Base-by-base conservation (phyloP, 2,888 invertebrate genomes). In the Melitaea athalia region DNA sequence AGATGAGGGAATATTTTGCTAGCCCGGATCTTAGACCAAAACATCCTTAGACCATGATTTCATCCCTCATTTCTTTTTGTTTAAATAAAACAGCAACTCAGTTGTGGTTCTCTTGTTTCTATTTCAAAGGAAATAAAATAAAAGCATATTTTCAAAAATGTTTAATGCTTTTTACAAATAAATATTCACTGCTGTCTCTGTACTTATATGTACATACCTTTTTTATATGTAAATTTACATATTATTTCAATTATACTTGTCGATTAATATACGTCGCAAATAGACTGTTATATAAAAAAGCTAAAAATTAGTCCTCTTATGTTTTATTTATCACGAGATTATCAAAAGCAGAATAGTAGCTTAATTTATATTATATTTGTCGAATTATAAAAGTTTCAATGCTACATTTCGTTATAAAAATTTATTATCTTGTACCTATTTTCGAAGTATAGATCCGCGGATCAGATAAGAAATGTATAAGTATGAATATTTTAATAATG, bases 401-500 rank as follows among this genome's bases (percentile, higher is more conserved):
- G n/a, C 33, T 33, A n/a, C 14, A n/a, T n/a, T 1, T 53, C 24
- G 31, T 55, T 55, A n/a, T 55, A 33, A 55, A 31, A 52, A 3
- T 24, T 24, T 10, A 5, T 31, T 50, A 11, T 8, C 12, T 8
- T 38, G 5, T 38, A 6, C 52, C 12, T 24, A 0, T 52, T 24
- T 12, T 52, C 17, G 15, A 24, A 5, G 14, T n/a, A 49, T 43
- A 47, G 8, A 24, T 43, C n/a, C n/a, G n/a, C 47, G 49, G n/a
- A 14, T 17, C 52, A 63, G 50, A 63, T 59, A 57, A 15, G 15
- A 59, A 38, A 8, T 38, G 38, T 38, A 5, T 38, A 38, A 7
- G 38, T 38, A 38, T 60, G 6, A 15, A 38, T 14, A 31, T 38
- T 62, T 87, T 85, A 65, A 63, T 33, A 63, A 57, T 65, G 52